Percentiles rank a stretch among this genome's conserved stretches.
Conservation (phyloP, 2,113 vertebrate species). For the Eretmochelys imbricata region DNA sequence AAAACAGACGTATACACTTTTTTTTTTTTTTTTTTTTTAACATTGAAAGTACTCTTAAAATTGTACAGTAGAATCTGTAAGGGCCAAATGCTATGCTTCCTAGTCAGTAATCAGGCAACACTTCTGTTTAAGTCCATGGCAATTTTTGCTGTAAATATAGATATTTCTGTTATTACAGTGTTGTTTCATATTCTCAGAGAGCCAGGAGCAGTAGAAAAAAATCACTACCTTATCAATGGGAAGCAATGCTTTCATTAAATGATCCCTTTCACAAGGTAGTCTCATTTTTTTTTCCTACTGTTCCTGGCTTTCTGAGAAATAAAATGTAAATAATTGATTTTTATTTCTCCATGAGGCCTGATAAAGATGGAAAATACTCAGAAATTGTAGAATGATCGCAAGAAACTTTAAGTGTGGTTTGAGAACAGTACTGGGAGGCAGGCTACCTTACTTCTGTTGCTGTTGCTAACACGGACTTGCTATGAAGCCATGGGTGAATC, state of each 20-base stretch:
- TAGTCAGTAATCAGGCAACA: neutral
- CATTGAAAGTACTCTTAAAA: neutral
- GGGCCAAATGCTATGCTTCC: neutral
- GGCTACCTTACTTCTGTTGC: neutral
- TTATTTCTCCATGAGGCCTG: neutral
- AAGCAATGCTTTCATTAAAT: too few relatives aligned
- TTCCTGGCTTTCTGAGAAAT: neutral
- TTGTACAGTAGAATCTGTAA: neutral
- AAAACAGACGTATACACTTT: neutral
- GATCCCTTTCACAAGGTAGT: neutral
- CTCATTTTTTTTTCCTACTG: neutral
- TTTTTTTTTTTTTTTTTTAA: neutral
- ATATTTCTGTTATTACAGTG: neutral
- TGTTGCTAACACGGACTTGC: neutral
- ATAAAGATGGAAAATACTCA: neutral
- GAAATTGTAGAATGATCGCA: neutral
- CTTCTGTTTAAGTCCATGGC: neutral
- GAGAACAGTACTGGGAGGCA: neutral
- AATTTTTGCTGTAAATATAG: neutral
- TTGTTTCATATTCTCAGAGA: neutral
- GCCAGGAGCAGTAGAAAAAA: too few relatives aligned
- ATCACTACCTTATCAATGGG: too few relatives aligned
- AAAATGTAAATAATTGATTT: neutral
- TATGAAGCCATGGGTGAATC: neutral
- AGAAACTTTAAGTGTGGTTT: neutral